These are phyloP conservation scores for Lutra lutra DNA, from an alignment of 2,797 vertebrate genomes.

Conservation along the genomic window DNA sequence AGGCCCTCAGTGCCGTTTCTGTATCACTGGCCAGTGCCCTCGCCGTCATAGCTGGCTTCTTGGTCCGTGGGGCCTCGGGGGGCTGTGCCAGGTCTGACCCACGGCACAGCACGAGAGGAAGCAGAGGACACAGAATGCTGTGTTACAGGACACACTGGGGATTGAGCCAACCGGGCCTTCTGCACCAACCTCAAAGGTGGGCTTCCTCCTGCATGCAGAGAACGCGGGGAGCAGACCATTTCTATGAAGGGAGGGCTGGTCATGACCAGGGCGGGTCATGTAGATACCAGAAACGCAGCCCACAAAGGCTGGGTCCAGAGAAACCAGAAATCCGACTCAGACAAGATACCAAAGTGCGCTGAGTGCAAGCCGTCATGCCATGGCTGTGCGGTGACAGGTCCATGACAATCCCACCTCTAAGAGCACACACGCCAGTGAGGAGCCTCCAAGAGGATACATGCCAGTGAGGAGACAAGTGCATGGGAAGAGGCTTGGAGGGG, in stretches of 20 bases:
- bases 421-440: too few species aligned
- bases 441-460: rapidly evolving
- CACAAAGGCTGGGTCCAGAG: background rate
- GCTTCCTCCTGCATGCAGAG: background rate
- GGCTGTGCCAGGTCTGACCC: background rate
- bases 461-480: background rate
- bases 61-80: background rate
- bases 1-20: rapidly evolving
- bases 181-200: background rate
- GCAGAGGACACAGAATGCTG: too few species aligned
- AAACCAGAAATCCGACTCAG: background rate
- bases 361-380: rapidly evolving
- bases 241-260: background rate
- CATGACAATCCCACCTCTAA: background rate
- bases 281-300: rapidly evolving
- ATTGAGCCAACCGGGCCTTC: too few species aligned
- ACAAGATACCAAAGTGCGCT: too few species aligned
- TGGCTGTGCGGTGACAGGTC: rapidly evolving
- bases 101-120: rapidly evolving
- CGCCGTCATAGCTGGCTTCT: background rate
- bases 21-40: background rate
- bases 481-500: background rate
- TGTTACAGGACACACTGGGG: background rate
- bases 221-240: rapidly evolving
- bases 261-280: too few species aligned